Percentiles rank a stretch among this genome's conserved stretches.
phyloP scores from a whole-genome alignment of 2,888 invertebrate species.

The Ctena decussata region DNA sequence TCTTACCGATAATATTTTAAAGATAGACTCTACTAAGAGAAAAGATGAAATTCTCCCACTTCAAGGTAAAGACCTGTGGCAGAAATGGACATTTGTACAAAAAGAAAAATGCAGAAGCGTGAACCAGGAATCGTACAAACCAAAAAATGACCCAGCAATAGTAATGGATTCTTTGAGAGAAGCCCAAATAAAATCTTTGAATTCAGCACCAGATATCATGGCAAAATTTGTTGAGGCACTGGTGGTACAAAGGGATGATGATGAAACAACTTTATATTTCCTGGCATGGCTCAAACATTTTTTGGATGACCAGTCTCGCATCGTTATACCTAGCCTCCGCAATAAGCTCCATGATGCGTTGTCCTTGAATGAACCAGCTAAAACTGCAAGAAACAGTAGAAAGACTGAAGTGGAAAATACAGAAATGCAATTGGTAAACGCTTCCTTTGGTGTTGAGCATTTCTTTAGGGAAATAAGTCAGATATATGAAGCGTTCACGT shows the following conservation, averaged over 20 bases:
- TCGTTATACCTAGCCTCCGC: neutral
- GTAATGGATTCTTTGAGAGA: neutral
- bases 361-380: neutral
- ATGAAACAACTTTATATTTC: neutral
- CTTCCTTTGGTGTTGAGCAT: slow-evolving; percentile 34
- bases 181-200: neutral
- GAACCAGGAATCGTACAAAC: neutral
- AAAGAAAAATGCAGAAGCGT: neutral
- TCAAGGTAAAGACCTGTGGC: neutral
- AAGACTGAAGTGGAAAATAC: neutral
- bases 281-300: neutral
- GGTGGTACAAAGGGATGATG: neutral
- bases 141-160: neutral
- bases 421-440: neutral
- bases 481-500: slow-evolving; percentile 29
- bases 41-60: neutral
- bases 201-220: neutral
- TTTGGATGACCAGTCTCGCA: neutral
- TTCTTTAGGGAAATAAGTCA: slow-evolving; percentile 43
- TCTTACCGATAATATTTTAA: too few species aligned
- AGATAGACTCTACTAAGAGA: neutral
- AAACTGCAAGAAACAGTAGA: neutral
- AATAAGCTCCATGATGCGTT: neutral
- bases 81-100: neutral
- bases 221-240: neutral